Evolutionary conservation across 2,888 invertebrate genomes (phyloP).

Genomic region (Pseudoips prasinana): DNA sequence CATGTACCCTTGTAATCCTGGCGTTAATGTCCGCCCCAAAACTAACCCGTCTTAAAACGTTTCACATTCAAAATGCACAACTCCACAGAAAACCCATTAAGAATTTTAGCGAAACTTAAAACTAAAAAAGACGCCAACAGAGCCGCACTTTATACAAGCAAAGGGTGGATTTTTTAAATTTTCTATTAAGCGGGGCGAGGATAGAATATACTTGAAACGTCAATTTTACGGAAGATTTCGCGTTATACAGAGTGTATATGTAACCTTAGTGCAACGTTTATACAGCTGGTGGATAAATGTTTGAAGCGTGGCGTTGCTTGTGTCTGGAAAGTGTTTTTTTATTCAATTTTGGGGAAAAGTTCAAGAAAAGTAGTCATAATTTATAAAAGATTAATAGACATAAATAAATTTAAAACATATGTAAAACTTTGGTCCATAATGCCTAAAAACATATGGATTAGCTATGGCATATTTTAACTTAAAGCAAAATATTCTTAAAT

Average conservation of each 20-base stretch:
- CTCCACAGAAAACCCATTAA: constrained; percentile 24
- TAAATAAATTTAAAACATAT: too few relatives aligned
- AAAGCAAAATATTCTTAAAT: too few relatives aligned
- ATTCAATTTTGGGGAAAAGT: too few relatives aligned
- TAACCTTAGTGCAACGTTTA: constrained; percentile 41
- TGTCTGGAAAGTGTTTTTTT: too few relatives aligned
- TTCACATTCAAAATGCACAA: too few relatives aligned
- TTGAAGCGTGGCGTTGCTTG: constrained; percentile 14
- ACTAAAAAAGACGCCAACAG: constrained; percentile 18
- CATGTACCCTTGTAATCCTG: too few relatives aligned
- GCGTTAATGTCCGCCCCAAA: too few relatives aligned
- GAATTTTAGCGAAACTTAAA: constrained; percentile 22
- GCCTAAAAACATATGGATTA: too few relatives aligned
- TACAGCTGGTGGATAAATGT: constrained; percentile 15
- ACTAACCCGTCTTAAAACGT: neutral
- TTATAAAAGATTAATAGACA: too few relatives aligned
- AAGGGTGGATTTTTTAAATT: constrained; percentile 44
- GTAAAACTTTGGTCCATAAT: too few relatives aligned
- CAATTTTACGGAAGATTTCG: constrained; percentile 77
- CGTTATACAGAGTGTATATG: constrained; percentile 34
- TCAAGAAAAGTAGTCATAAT: too few relatives aligned
- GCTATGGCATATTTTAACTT: too few relatives aligned
- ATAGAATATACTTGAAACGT: constrained; percentile 58
- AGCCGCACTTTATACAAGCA: constrained; percentile 29
- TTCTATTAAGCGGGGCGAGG: constrained; percentile 54